Percentiles rank a stretch among this genome's conserved stretches.
Evolutionary conservation across 2,797 vertebrate genomes (phyloP).

Genomic region (Cuculus canorus): DNA sequence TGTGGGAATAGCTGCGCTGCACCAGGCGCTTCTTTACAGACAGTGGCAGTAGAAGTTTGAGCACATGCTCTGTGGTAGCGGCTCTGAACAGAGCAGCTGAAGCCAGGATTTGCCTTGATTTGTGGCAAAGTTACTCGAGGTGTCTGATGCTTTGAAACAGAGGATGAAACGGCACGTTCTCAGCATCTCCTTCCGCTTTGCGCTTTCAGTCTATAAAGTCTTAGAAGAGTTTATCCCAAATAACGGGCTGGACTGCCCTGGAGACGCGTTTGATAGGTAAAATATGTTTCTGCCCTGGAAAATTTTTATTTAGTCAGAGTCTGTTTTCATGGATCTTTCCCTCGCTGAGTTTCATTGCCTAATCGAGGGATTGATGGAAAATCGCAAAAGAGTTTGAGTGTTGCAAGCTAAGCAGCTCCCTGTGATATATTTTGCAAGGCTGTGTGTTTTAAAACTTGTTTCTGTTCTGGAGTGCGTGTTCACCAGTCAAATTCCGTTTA

Average conservation of each 20-base stretch:
- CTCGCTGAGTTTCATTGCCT: conserved; percentile 7
- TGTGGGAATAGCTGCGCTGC: conserved; percentile 52
- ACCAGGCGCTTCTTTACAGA: conserved; percentile 21
- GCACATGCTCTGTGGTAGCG: conserved; percentile 7
- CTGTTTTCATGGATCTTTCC: conserved; percentile 8
- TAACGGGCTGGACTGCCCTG: background rate
- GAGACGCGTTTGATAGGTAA: background rate
- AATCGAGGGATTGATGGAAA: conserved; percentile 31
- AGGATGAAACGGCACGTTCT: background rate
- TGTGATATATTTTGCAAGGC: background rate
- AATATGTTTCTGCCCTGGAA: conserved; percentile 9
- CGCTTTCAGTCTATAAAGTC: background rate
- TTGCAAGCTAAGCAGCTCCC: conserved; percentile 21
- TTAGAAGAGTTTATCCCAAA: background rate
- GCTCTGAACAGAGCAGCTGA: conserved; percentile 16
- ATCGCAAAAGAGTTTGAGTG: conserved; percentile 18
- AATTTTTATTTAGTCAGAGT: conserved; percentile 38
- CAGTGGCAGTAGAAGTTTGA: conserved; percentile 57
- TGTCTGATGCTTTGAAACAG: background rate
- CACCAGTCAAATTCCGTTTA: conserved; percentile 17
- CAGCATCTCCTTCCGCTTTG: background rate
- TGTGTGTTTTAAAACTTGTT: conserved; percentile 37
- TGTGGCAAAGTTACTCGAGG: conserved; percentile 5
- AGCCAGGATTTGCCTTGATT: background rate
- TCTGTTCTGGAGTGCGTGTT: conserved; percentile 51